Percentiles rank a stretch among this genome's conserved stretches.
These are phyloP conservation scores for Trachythela sp. DNA, from an alignment of 64 coral and sea anemone species.

Conservation along the genomic window DNA sequence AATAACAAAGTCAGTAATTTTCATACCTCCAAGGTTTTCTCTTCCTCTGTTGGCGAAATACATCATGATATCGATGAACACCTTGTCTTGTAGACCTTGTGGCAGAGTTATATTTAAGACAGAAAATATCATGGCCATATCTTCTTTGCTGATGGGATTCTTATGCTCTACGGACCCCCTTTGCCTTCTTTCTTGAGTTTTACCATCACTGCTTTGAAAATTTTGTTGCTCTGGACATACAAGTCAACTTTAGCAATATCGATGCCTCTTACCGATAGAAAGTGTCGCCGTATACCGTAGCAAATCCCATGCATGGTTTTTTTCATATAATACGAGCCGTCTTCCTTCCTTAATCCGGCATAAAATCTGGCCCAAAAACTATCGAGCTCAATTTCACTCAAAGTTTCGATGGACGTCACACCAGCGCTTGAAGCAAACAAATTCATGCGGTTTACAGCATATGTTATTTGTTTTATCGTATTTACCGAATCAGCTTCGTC, in stretches of 20 bases:
- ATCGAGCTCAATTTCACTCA: neutral
- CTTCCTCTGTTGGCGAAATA: neutral
- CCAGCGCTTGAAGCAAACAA: neutral
- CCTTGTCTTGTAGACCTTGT: neutral
- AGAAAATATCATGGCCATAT: neutral
- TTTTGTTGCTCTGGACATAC: neutral
- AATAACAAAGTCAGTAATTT: neutral
- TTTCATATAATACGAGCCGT: neutral
- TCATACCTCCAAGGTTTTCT: neutral
- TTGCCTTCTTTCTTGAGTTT: neutral
- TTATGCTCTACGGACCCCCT: neutral
- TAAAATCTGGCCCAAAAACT: neutral
- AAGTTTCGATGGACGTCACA: neutral
- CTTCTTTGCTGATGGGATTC: neutral
- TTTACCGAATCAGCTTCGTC: neutral
- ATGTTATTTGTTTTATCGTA: neutral
- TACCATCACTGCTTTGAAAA: neutral
- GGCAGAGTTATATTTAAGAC: neutral
- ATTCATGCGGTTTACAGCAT: neutral
- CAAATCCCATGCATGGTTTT: neutral
- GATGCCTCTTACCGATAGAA: no score
- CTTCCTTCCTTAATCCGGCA: neutral
- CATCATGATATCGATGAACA: neutral
- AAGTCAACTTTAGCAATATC: neutral
- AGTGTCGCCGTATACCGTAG: neutral